Percentiles rank a stretch among this genome's conserved stretches.
Evolutionary conservation across 2,113 vertebrate species (phyloP).

Genomic region (Prunella fulvescens): DNA sequence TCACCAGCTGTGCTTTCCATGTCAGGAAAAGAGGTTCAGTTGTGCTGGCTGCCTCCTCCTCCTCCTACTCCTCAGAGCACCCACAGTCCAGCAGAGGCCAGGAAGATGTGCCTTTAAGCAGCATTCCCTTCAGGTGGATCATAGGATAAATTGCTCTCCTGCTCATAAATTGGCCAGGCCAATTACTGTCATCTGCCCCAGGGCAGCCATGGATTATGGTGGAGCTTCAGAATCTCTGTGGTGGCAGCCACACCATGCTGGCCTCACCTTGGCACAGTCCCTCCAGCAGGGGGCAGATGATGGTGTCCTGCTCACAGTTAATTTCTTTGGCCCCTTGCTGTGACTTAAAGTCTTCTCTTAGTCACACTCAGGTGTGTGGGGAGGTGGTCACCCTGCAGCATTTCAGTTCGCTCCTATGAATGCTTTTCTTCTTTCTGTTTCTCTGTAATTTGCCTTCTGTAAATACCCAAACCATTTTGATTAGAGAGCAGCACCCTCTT

Average conservation of each 20-base stretch:
- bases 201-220: neutral
- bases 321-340: neutral
- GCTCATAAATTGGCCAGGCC: neutral
- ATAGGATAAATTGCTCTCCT: neutral
- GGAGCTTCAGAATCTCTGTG: neutral
- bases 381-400: neutral
- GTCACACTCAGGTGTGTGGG: neutral
- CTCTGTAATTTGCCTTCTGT: neutral
- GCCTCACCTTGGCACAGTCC: too few relatives aligned
- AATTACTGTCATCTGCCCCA: neutral
- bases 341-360: neutral
- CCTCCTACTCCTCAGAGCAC: neutral
- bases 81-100: neutral
- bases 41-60: neutral
- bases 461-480: neutral
- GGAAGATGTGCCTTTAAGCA: neutral
- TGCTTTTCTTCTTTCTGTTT: neutral
- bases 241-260: neutral
- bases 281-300: neutral
- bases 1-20: neutral
- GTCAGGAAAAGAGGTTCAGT: neutral
- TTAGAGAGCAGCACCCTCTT: neutral
- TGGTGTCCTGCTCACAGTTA: neutral
- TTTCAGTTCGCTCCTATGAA: neutral
- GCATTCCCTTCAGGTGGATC: neutral